Conservation (phyloP, 2,888 invertebrate species). For the Phortica magna region DNA sequence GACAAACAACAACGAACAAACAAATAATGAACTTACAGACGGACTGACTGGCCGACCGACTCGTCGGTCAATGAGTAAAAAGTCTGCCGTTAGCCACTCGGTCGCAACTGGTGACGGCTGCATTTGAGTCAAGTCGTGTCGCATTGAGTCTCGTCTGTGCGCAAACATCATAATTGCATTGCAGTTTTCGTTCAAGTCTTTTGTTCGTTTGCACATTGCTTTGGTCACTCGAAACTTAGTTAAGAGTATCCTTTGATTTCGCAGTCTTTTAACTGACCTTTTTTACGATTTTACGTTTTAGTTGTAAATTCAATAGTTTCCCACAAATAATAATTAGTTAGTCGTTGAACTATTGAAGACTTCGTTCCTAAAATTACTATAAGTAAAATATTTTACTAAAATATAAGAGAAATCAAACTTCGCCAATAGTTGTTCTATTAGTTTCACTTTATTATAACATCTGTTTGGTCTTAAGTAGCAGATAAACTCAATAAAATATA, state of each 20-base stretch:
- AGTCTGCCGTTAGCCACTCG: slow-evolving; percentile 50
- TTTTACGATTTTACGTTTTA: not conserved
- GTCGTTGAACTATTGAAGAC: no score
- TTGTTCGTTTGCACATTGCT: slow-evolving; percentile 12
- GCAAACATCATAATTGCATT: slow-evolving; percentile 32
- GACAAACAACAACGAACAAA: slow-evolving; percentile 37
- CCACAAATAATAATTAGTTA: no score
- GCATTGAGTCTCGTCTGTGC: not conserved
- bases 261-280: not conserved
- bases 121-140: not conserved
- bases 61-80: slow-evolving; percentile 42
- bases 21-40: slow-evolving; percentile 59
- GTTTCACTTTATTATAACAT: no score
- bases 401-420: no score
- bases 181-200: slow-evolving; percentile 11
- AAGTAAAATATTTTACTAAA: no score
- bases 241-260: not conserved
- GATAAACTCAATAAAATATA: not conserved
- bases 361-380: no score
- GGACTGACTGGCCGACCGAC: slow-evolving; percentile 20
- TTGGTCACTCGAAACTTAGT: not conserved
- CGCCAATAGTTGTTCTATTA: no score
- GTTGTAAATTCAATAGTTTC: no score
- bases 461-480: no score
- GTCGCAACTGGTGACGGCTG: not conserved